Evolutionary conservation across 2,797 vertebrate genomes (phyloP).

Genomic region (Platalea minor): DNA sequence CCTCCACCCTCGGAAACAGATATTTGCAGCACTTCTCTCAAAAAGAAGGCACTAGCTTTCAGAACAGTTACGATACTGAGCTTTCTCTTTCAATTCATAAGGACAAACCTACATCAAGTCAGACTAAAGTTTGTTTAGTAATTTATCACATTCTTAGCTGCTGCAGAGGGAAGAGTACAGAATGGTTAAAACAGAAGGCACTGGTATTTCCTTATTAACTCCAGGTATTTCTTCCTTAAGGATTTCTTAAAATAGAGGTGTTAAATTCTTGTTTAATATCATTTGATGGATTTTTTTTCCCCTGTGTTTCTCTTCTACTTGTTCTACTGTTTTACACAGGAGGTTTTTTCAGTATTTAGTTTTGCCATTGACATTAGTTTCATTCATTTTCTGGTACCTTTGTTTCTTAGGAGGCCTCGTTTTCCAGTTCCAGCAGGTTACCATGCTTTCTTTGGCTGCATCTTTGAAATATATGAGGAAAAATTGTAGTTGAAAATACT

Average conservation of each 20-base stretch:
- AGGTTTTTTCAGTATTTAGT: background rate
- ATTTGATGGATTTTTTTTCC: background rate
- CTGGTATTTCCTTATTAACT: background rate
- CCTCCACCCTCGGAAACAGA: background rate
- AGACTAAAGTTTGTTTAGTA: background rate
- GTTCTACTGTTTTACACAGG: background rate
- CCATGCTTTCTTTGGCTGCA: background rate
- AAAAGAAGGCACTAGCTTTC: background rate
- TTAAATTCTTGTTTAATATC: background rate
- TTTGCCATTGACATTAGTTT: background rate
- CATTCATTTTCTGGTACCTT: background rate
- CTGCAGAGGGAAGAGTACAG: background rate
- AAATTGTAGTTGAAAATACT: background rate
- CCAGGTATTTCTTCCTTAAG: background rate
- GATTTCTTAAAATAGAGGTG: background rate
- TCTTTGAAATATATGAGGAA: background rate
- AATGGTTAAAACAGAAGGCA: background rate
- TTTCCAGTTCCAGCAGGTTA: background rate
- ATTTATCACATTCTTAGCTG: background rate
- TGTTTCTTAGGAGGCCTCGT: background rate
- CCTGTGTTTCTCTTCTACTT: background rate
- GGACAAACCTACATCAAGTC: background rate
- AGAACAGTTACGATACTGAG: background rate
- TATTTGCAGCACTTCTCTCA: background rate
- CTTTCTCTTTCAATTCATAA: background rate